Evolutionary conservation across 2,797 vertebrate species (phyloP).

Genomic region (Glossophaga mutica): DNA sequence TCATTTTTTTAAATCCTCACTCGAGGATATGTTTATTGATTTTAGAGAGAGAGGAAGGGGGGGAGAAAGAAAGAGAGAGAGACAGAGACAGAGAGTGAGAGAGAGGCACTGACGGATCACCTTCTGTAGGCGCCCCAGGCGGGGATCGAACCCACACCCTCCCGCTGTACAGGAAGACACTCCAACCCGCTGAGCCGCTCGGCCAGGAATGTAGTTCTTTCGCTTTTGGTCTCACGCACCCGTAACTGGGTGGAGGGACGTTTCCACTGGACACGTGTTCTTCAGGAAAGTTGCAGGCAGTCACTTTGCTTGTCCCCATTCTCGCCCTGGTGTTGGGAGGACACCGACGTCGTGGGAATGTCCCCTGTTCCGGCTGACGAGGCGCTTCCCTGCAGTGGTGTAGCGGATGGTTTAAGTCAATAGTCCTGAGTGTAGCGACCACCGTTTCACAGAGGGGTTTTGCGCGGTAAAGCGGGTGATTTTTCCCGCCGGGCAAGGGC

Average conservation of each 20-base stretch:
- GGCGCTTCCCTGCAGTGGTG: background rate
- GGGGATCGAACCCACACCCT: background rate
- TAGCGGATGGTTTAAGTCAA: too few species aligned
- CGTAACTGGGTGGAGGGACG: fast-evolving
- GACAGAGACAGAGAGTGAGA: too few species aligned
- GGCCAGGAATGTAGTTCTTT: background rate
- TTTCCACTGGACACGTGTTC: background rate
- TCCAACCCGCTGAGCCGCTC: too few species aligned
- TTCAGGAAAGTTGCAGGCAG: background rate
- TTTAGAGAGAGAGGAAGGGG: background rate
- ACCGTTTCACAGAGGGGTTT: fast-evolving
- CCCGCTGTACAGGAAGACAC: background rate
- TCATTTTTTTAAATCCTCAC: background rate
- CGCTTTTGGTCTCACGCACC: fast-evolving
- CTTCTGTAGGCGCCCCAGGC: background rate
- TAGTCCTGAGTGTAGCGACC: background rate
- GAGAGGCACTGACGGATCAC: background rate
- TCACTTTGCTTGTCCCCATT: fast-evolving
- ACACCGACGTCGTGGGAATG: background rate
- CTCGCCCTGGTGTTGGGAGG: background rate
- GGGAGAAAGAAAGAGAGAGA: background rate
- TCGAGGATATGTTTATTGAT: background rate
- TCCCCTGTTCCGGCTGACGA: fast-evolving
- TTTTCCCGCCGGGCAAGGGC: background rate
- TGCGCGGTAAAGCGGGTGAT: fast-evolving